Evolutionary conservation across 2,888 invertebrate species (phyloP).

Genomic region (Apamea anceps): DNA sequence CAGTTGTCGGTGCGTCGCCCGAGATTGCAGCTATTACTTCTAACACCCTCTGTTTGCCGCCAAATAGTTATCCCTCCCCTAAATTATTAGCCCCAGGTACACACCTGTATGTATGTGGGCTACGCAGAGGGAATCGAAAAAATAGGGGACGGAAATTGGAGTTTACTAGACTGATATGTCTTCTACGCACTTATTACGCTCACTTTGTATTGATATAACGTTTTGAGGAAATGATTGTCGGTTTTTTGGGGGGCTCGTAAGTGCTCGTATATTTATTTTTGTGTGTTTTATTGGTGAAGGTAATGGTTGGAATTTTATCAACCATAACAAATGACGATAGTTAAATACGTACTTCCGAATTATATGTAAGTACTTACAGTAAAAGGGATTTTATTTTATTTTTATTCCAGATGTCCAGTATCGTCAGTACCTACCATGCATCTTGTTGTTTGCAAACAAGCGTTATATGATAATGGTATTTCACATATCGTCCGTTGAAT

Average conservation of each 20-base stretch:
- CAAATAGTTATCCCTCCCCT: slow-evolving; percentile 84
- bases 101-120: slow-evolving; percentile 74
- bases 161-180: slow-evolving; percentile 73
- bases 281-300: slow-evolving; percentile 23
- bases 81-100: slow-evolving; percentile 84
- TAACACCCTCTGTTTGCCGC: slow-evolving; percentile 85
- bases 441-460: neutral
- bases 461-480: neutral
- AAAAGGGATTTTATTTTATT: neutral
- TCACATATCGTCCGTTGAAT: neutral
- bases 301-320: neutral
- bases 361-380: neutral
- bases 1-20: slow-evolving; percentile 76
- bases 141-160: slow-evolving; percentile 78
- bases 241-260: slow-evolving; percentile 27
- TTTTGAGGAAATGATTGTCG: slow-evolving; percentile 37
- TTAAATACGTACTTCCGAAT: neutral
- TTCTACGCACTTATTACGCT: slow-evolving; percentile 57
- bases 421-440: neutral
- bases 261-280: slow-evolving; percentile 20
- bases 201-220: slow-evolving; percentile 56
- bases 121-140: slow-evolving; percentile 78
- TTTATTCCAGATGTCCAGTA: neutral
- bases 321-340: too few species aligned
- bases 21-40: slow-evolving; percentile 88